Evolutionary conservation across 1,140 invertebrate genomes (phyloP).

Genomic region (Bombyx mori): ASM3026992v2 NC_085121.1:7678001-7678500

Average conservation of each 20-base stretch:
- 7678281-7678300: too few species aligned
- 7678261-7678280: too few species aligned
- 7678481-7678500: neutral
- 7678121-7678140: conserved; percentile 19
- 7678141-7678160: conserved; percentile 11
- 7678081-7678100: conserved; percentile 6
- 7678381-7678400: neutral
- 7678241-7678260: neutral
- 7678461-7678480: neutral
- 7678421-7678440: too few species aligned
- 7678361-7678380: neutral
- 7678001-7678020: neutral
- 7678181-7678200: conserved; percentile 16
- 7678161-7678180: conserved; percentile 22
- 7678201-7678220: conserved; percentile 6
- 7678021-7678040: neutral
- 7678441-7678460: neutral
- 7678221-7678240: conserved; percentile 28
- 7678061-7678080: conserved; percentile 1
- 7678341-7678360: neutral
- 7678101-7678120: conserved; percentile 28
- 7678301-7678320: too few species aligned
- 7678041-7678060: neutral
- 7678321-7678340: too few species aligned
- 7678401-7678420: too few species aligned